Evolutionary conservation across 2,797 vertebrate species (phyloP).

Genomic region (Loris lydekkerianus): DNA sequence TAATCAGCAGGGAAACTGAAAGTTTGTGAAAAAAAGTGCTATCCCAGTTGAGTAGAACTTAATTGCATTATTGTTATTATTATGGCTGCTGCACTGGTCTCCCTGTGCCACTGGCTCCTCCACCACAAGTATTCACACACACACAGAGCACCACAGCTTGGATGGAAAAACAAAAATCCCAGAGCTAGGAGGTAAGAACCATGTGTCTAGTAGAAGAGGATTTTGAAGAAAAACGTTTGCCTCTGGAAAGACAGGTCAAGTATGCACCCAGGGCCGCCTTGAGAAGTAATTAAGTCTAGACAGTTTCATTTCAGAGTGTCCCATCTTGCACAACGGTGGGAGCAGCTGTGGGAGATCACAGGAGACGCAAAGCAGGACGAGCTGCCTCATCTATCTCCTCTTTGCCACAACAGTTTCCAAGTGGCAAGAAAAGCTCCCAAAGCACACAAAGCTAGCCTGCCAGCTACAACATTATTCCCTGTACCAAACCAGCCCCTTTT

Average conservation of each 20-base stretch:
- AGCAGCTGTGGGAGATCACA: constrained; percentile 80
- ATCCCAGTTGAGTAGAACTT: constrained; percentile 66
- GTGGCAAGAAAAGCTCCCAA: constrained; percentile 1
- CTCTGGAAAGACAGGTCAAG: constrained; percentile 61
- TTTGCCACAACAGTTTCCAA: constrained; percentile 43
- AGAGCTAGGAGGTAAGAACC: background rate
- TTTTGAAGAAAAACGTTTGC: constrained; percentile 52
- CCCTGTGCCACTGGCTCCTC: constrained; percentile 34
- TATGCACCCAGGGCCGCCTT: constrained; percentile 59
- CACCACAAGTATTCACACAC: background rate
- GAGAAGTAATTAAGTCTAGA: constrained; percentile 73
- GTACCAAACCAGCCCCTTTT: background rate
- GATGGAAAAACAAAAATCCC: constrained; percentile 34
- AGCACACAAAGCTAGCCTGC: constrained; percentile 34
- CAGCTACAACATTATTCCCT: background rate
- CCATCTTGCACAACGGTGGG: constrained; percentile 74
- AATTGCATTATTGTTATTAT: constrained; percentile 76
- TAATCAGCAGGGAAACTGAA: constrained; percentile 69
- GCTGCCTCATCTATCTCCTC: constrained; percentile 55
- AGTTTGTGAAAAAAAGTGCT: constrained; percentile 59
- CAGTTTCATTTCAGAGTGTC: constrained; percentile 70
- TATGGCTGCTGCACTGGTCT: constrained; percentile 48
- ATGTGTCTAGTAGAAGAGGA: constrained; percentile 8
- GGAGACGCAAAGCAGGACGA: constrained; percentile 58
- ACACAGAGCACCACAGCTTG: background rate